Base-by-base conservation (phyloP, 2,797 vertebrate species). In the Bradypodion pumilum region DNA sequence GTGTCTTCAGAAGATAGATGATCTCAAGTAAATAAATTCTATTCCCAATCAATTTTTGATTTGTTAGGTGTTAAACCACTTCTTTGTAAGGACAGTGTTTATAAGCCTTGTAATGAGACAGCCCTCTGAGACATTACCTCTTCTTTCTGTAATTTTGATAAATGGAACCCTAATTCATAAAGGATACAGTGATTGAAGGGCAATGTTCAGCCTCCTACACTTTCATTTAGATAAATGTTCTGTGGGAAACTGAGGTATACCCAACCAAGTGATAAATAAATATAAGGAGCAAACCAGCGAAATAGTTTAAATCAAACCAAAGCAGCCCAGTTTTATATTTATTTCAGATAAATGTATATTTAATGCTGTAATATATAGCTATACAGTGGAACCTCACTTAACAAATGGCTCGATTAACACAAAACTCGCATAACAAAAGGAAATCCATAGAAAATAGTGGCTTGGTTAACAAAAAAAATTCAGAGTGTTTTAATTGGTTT, bases 101-200 rank as follows among this genome's bases (percentile, higher is more conserved):
- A 95, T 95, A 95, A 95, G 94, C 89, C 93, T 95, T 96, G 94
- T 96, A 96, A 97, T 96, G 96, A 97, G 95, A 92, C 92, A 94
- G 91, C 94, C 94, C 95, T 95, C 90, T 76, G 92, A 96, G 95
- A 96, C 95, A 93, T 93, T 95, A 93, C 94, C 91, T 94, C 95
- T 93, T 95, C 94, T 93, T 94, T 92, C 94, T 94, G 92, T 97
- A 97, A 97, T 96, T 94, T 96, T 97, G 97, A 98, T 96, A 96
- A 97, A 98, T 97, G 94, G 95, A 92, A 91, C 90, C 95, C 93
- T 96, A 95, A 97, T 96, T 96, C 95, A 95, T 95, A 95, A 93
- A 96, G 92, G 94, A 91, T 95, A 93, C 93, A 95, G 95, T 96
- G 94, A 96, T 96, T 96, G 92, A 94, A 94, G 94, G 95, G 94